These are phyloP conservation scores for Neoarius graeffei DNA, from an alignment of 2,113 vertebrate species.

Conservation along the genomic window DNA sequence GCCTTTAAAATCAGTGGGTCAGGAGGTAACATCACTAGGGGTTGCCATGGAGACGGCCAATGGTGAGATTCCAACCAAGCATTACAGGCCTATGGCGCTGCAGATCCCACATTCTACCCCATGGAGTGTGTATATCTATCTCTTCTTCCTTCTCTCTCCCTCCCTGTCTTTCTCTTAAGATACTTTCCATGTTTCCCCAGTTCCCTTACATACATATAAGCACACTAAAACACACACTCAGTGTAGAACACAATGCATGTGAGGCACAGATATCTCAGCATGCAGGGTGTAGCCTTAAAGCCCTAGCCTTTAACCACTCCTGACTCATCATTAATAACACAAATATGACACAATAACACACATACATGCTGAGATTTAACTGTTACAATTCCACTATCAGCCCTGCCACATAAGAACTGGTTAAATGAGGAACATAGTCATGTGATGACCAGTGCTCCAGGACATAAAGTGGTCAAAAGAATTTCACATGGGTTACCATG, in stretches of 20 bases:
- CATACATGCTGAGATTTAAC: conserved; percentile 49
- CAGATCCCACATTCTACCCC: conserved; percentile 60
- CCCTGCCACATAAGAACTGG: conserved; percentile 54
- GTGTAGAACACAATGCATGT: conserved; percentile 59
- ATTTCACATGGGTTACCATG: conserved; percentile 79
- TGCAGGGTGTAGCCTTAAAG: conserved; percentile 68
- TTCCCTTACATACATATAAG: conserved; percentile 46
- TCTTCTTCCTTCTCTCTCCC: conserved; percentile 36
- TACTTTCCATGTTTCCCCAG: conserved; percentile 27
- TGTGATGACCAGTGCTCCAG: conserved; percentile 8
- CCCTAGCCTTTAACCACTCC: background rate
- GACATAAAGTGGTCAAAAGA: conserved; percentile 58
- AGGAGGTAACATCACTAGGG: conserved; percentile 74
- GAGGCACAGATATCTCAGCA: conserved; percentile 70
- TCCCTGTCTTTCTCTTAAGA: conserved; percentile 23
- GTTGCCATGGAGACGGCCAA: conserved; percentile 79
- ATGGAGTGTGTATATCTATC: conserved; percentile 20
- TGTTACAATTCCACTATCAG: conserved; percentile 56
- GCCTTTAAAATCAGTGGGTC: conserved; percentile 75
- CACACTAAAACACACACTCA: conserved; percentile 41
- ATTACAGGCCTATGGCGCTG: conserved; percentile 66
- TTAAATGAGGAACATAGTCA: conserved; percentile 4
- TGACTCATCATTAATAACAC: conserved; percentile 54
- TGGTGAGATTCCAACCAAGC: conserved; percentile 65
- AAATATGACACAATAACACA: conserved; percentile 41